These are phyloP conservation scores for Leptinotarsa peninsularis DNA, from an alignment of 2,888 invertebrate genomes.

Conservation along the genomic window DNA sequence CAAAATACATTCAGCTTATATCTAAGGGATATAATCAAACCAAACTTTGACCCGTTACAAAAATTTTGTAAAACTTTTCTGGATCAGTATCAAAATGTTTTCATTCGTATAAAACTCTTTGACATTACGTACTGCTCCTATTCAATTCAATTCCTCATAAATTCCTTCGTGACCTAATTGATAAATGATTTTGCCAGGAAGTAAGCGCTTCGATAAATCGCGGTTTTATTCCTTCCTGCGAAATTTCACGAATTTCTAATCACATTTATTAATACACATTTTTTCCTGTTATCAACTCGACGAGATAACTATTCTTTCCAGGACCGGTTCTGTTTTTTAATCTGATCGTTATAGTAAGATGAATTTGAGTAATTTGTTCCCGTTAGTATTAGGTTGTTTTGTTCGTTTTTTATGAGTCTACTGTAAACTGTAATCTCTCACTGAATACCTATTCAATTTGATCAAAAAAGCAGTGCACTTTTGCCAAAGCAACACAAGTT, in stretches of 20 bases:
- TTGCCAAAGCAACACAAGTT: too few relatives aligned
- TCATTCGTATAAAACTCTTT: not conserved
- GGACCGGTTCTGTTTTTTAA: not conserved
- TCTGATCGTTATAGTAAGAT: not conserved
- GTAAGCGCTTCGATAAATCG: not conserved
- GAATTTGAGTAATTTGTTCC: too few relatives aligned
- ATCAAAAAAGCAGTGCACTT: too few relatives aligned
- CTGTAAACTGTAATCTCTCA: too few relatives aligned
- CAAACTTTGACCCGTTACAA: too few relatives aligned
- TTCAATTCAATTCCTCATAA: not conserved
- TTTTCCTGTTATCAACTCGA: not conserved
- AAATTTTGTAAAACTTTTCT: too few relatives aligned
- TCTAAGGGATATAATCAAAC: too few relatives aligned
- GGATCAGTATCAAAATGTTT: too few relatives aligned
- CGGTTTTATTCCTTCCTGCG: conserved; percentile 10
- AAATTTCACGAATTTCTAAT: not conserved
- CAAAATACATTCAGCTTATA: too few relatives aligned
- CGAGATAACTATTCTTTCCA: not conserved
- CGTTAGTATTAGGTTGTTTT: too few relatives aligned
- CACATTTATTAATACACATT: not conserved
- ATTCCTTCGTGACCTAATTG: not conserved
- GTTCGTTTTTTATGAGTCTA: too few relatives aligned
- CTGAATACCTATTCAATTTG: too few relatives aligned
- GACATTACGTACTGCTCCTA: not conserved
- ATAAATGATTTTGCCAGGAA: conserved; percentile 13